Evolutionary conservation across 2,888 invertebrate genomes (phyloP), one percentile per base, ranked within the genome.

Genomic region (Lepidochitona cinerea): DNA sequence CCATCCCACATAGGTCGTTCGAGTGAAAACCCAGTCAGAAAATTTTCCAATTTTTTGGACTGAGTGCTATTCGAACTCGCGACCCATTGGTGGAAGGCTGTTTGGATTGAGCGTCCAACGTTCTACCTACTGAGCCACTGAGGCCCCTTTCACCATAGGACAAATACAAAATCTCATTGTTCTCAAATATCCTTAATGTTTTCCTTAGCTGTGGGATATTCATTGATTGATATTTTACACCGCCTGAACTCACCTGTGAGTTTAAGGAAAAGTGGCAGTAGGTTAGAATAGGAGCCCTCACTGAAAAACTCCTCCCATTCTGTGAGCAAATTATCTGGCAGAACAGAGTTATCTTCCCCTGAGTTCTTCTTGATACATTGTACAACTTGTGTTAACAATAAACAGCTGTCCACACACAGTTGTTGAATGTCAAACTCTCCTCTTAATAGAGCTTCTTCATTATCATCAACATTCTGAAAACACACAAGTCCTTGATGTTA

Each of bases 241-340:
- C n/a, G n/a, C n/a, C n/a, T 23, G 6, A 2, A 77, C 81, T 69
- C 73, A 84, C 85, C 84, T 74, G 79, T 88, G 81, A 92, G 84
- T 75, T 88, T 88, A 68, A 92, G 87, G 92, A 93, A 94, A 29
- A 93, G 83, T 64, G 92, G 90, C 64, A 93, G 88, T 23, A 94
- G 83, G 77, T 92, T 92, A 68, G 84, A 83, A 84, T 93, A 92
- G 52, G 94, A 91, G 81, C 94, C 94, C 70, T 93, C 93, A 75
- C 93, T 92, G 91, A 96, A 95, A 71, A 96, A 92, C 89, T 95
- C 94, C 68, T 91, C 90, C 96, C 96, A 96, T 91, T 96, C 96
- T 70, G 93, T 92, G 35, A 92, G 86, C 68, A 93, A 92, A 80
- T 89, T 84, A 1, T 76, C 75, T n/a, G 88, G 88, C 68, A 79